Evolutionary conservation across 2,888 invertebrate genomes (phyloP).

Genomic region (Syrista parreyssii): DNA sequence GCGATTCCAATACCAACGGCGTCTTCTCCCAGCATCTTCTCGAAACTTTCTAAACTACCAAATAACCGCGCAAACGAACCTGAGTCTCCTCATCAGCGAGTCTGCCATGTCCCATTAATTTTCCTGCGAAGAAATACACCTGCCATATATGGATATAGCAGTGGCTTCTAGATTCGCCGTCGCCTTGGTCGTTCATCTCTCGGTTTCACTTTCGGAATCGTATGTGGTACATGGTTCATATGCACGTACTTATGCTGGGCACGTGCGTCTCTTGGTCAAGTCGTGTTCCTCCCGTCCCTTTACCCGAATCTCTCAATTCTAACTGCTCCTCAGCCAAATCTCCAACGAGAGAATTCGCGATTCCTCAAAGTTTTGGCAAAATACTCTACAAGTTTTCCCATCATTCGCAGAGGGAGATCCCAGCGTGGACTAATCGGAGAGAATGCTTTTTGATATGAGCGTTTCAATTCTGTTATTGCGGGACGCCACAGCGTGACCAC

Average conservation of each 20-base stretch:
- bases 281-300: too few species aligned
- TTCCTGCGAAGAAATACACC: conserved; percentile 13
- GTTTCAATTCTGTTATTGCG: too few species aligned
- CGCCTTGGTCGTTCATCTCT: conserved; percentile 11
- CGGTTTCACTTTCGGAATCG: conserved; percentile 47
- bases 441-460: too few species aligned
- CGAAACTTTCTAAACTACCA: conserved; percentile 53
- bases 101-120: conserved; percentile 26
- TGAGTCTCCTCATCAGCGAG: neutral
- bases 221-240: conserved; percentile 1
- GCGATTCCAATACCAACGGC: conserved; percentile 12
- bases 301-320: too few species aligned
- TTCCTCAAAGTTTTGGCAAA: too few species aligned
- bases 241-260: neutral
- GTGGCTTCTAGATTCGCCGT: neutral
- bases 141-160: neutral
- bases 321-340: too few species aligned
- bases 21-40: conserved; percentile 28
- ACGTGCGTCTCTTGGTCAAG: too few species aligned
- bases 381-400: too few species aligned
- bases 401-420: too few species aligned
- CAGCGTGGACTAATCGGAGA: too few species aligned
- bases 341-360: too few species aligned
- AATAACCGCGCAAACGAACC: conserved; percentile 28
- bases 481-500: too few species aligned